A percentile compares a stretch with the other conserved stretches of the same genome.
Evolutionary conservation across 2,113 vertebrate species (phyloP).

Genomic region (Corythornis cristatus): DNA sequence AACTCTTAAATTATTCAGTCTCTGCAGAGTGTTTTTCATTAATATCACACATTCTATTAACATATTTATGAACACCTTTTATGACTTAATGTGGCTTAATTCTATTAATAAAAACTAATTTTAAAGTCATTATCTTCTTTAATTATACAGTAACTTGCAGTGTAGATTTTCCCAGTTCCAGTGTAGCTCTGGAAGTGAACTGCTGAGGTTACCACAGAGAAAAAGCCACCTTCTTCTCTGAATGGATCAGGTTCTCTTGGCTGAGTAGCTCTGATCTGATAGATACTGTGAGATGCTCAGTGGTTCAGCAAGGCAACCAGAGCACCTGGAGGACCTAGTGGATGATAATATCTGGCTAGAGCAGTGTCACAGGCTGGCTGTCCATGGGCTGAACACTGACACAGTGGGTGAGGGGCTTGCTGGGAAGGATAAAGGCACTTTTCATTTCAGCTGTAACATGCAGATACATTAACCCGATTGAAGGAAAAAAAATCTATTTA

Average conservation of each 20-base stretch:
- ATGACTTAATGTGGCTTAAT: conserved; percentile 68
- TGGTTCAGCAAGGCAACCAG: background rate
- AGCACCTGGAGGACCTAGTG: background rate
- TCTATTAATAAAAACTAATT: conserved; percentile 77
- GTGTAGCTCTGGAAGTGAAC: background rate
- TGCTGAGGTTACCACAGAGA: background rate
- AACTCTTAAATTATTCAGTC: conserved; percentile 58
- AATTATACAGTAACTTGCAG: conserved; percentile 57
- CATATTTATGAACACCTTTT: conserved; percentile 71
- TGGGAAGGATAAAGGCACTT: background rate
- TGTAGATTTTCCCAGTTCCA: conserved; percentile 20
- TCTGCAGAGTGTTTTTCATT: conserved; percentile 66
- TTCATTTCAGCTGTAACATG: background rate
- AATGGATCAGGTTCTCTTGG: background rate
- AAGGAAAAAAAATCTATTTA: background rate
- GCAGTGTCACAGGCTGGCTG: background rate
- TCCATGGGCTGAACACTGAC: background rate
- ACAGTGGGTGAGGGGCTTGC: background rate
- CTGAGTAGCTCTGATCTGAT: background rate
- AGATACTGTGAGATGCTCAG: background rate
- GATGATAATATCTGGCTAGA: background rate
- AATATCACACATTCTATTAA: conserved; percentile 58
- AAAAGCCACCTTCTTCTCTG: background rate
- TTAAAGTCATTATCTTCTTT: conserved; percentile 70
- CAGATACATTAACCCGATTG: background rate